Percentiles rank a stretch among this genome's conserved stretches.
Conservation (phyloP, 2,797 vertebrate species). For the Clarias pachynema region DNA sequence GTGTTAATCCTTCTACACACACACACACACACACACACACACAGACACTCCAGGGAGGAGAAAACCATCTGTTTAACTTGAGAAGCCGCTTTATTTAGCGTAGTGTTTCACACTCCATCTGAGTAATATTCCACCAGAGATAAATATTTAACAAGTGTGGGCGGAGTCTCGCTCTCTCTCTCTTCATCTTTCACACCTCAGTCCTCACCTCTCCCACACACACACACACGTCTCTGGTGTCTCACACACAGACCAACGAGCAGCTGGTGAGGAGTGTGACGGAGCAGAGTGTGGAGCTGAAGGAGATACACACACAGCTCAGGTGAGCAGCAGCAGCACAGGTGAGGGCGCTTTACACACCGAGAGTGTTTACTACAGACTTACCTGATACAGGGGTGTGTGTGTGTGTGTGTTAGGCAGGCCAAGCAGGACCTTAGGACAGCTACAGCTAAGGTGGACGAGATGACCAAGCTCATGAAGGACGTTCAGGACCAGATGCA, state of each 20-base stretch:
- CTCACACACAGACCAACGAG: constrained; percentile 82
- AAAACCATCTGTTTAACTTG: neutral
- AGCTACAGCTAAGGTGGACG: constrained; percentile 81
- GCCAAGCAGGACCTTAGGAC: constrained; percentile 82
- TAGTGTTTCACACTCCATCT: neutral
- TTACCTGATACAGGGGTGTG: neutral
- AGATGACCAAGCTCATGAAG: constrained; percentile 82
- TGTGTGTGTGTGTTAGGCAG: constrained; percentile 71
- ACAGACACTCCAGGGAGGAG: neutral
- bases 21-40: neutral
- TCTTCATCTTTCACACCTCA: neutral
- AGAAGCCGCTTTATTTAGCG: neutral
- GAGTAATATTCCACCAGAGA: constrained; percentile 66
- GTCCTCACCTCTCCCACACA: neutral
- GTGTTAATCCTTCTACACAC: neutral
- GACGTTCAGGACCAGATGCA: constrained; percentile 80
- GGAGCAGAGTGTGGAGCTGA: constrained; percentile 84
- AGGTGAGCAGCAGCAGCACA: constrained; percentile 74
- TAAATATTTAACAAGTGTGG: constrained; percentile 72
- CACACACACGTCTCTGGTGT: neutral
- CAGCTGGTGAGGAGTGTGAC: constrained; percentile 85
- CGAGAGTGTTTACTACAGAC: neutral
- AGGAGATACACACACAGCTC: constrained; percentile 82
- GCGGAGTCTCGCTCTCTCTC: constrained; percentile 37
- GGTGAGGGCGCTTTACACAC: neutral